These are phyloP conservation scores for Ictalurus furcatus DNA, from an alignment of 2,113 vertebrate species.

Conservation along the genomic window DNA sequence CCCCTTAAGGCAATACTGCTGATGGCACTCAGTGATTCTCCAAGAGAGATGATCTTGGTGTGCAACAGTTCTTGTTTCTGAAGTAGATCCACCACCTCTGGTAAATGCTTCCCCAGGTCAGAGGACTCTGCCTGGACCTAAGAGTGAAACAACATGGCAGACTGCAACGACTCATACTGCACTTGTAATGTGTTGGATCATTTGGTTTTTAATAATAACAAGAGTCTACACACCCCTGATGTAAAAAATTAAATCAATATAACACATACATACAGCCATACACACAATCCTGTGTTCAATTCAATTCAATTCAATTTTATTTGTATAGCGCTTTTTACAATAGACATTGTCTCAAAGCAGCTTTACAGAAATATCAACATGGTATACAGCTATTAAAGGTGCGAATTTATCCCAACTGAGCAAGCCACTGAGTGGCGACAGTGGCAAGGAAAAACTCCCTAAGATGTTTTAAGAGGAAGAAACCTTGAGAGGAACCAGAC, in stretches of 20 bases:
- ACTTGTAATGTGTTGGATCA: not conserved
- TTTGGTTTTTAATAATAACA: not conserved
- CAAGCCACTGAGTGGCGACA: too few species aligned
- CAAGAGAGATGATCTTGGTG: constrained; percentile 77
- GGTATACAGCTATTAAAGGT: too few species aligned
- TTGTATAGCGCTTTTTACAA: too few species aligned
- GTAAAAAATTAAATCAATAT: not conserved
- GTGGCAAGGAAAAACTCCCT: too few species aligned
- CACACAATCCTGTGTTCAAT: not conserved
- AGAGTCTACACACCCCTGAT: not conserved
- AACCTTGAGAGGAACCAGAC: too few species aligned
- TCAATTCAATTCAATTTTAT: too few species aligned
- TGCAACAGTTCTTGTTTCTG: constrained; percentile 85
- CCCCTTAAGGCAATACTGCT: constrained; percentile 62
- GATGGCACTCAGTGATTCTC: constrained; percentile 72
- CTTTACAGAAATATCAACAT: too few species aligned
- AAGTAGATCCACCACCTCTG: constrained; percentile 78
- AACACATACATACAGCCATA: not conserved
- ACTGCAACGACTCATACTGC: not conserved
- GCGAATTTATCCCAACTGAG: too few species aligned
- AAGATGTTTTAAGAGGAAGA: too few species aligned
- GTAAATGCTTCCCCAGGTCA: constrained; percentile 79
- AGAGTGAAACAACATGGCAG: not conserved
- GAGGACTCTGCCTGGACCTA: constrained; percentile 74
- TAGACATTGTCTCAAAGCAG: too few species aligned